Evolutionary conservation across 2,113 vertebrate genomes (phyloP), one percentile per base, ranked within the genome.

Genomic region (Rhagologus leucostigma): DNA sequence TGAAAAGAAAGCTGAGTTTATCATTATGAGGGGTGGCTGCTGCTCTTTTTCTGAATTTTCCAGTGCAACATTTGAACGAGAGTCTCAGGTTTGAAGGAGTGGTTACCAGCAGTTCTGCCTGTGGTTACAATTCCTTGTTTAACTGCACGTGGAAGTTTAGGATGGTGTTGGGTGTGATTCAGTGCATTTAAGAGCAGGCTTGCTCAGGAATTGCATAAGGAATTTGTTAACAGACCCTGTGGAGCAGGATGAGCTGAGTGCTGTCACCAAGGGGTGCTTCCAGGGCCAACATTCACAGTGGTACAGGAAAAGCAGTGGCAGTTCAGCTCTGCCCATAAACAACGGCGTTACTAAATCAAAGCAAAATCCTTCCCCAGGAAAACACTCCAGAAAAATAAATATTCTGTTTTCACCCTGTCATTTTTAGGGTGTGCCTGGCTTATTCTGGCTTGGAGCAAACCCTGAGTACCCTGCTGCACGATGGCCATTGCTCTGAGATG

Each of bases 91-190:
- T 42, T 65, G 62, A 52, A 80, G 83, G 67, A 23, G 0, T 42
- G 55, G 16, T 33, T 57, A 14, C 22, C 32, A 62, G 6, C 33
- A 33, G 0, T 18, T 65, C 44, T 76, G 60, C 65, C 49, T 20
- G 6, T 42, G 59, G 71, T 49, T 67, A 16, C 24, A 44, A 6
- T 18, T 19, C 46, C 29, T 11, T 20, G 39, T 53, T 77, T 15
- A 27, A 7, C 16, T 53, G 11, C 67, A 16, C 0, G 1, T 6
- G 56, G 67, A 19, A 27, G 27, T 39, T 55, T 0, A 20, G 49
- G 11, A 3, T 33, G 44, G 37, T 32, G 41, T 1, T 56, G 17
- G 14, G 39, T 23, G n/a, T 17, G 71, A n/a, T 3, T 73, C 84
- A 33, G 21, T 9, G 42, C 30, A 23, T 30, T 84, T 26, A 26